phyloP scores from a whole-genome alignment of 2,888 invertebrate genomes.

The Macrosiphum euphorbiae region DNA sequence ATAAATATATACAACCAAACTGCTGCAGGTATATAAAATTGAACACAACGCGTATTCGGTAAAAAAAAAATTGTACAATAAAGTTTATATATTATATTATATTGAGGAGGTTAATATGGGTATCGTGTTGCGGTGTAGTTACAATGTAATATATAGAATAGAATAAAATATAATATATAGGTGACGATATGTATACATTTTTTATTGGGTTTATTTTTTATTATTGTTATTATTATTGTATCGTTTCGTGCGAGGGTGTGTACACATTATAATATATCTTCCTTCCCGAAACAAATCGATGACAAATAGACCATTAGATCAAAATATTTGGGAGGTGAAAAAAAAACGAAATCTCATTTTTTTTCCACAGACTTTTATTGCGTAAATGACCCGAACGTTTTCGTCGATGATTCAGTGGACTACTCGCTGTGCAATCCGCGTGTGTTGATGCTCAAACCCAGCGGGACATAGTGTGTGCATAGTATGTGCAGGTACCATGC shows the following conservation, averaged over 20 bases:
- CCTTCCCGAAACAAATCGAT: conserved; percentile 34
- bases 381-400: conserved; percentile 21
- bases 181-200: conserved; percentile 21
- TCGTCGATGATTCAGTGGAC: background rate
- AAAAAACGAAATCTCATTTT: background rate
- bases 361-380: background rate
- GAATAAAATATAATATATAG: background rate
- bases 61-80: background rate
- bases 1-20: background rate
- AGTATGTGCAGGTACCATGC: conserved; percentile 43
- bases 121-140: background rate
- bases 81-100: background rate
- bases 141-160: background rate
- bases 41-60: background rate
- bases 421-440: background rate
- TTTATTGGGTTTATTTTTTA: conserved; percentile 24
- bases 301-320: conserved; percentile 58
- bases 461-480: background rate
- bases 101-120: background rate
- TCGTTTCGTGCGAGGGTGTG: conserved; percentile 3
- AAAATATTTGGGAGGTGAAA: conserved; percentile 57
- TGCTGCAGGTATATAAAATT: background rate
- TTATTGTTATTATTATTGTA: background rate
- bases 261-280: conserved; percentile 7
- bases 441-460: conserved; percentile 15